Percentiles rank a stretch among this genome's conserved stretches.
These are phyloP conservation scores for Drosophila kuntzei DNA, from an alignment of 2,888 invertebrate species.

Conservation along the genomic window DNA sequence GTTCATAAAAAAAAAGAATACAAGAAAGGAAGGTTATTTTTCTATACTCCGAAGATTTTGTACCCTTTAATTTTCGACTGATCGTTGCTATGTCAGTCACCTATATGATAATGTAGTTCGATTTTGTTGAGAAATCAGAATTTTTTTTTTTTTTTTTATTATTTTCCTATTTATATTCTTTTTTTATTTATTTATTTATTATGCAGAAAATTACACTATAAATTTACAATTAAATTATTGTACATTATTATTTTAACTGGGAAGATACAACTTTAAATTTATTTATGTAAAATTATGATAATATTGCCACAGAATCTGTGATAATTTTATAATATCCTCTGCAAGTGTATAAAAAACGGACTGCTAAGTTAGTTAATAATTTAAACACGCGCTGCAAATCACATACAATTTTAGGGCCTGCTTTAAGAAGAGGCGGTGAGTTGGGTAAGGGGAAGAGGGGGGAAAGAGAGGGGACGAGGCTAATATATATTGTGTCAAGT, in stretches of 20 bases:
- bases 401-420: conserved; percentile 43
- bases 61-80: neutral
- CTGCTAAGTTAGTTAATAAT: conserved; percentile 62
- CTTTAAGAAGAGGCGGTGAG: neutral
- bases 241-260: too few relatives aligned
- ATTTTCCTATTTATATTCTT: too few relatives aligned
- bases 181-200: too few relatives aligned
- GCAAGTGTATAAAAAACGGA: conserved; percentile 7
- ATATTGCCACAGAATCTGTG: too few relatives aligned
- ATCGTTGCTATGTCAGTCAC: too few relatives aligned
- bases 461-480: neutral
- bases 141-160: too few relatives aligned
- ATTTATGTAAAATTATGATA: too few relatives aligned
- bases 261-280: too few relatives aligned
- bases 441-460: neutral
- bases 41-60: neutral
- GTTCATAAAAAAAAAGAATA: conserved; percentile 14
- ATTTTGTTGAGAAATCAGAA: too few relatives aligned
- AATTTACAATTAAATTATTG: too few relatives aligned
- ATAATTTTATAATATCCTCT: neutral
- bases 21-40: conserved; percentile 2
- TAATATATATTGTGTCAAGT: conserved; percentile 30
- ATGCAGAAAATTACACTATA: too few relatives aligned
- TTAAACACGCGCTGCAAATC: conserved; percentile 65
- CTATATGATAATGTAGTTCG: too few relatives aligned